Evolutionary conservation across 2,113 vertebrate species (phyloP).

Genomic region (Amblyopsis rosae): DNA sequence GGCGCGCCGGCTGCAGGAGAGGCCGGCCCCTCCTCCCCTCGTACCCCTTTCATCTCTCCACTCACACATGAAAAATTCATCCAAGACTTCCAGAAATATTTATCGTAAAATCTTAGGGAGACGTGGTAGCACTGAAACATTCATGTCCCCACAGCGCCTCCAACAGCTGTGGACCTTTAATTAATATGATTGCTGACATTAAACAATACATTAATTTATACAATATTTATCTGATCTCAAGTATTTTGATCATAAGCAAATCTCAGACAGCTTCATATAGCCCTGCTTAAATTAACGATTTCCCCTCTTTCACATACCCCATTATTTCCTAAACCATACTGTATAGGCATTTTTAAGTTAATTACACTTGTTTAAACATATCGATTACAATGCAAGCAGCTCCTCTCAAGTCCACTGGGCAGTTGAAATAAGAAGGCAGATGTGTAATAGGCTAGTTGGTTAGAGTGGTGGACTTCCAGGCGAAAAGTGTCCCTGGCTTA

Average conservation of each 20-base stretch:
- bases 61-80: conserved; percentile 83
- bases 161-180: conserved; percentile 80
- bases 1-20: conserved; percentile 73
- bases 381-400: too few relatives aligned
- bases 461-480: too few relatives aligned
- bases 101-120: conserved; percentile 82
- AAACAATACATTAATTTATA: conserved; percentile 79
- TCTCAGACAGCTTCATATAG: conserved; percentile 8
- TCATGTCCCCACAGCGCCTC: conserved; percentile 70
- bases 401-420: too few relatives aligned
- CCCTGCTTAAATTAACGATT: too few relatives aligned
- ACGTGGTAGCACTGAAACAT: conserved; percentile 81
- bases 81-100: conserved; percentile 84
- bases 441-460: too few relatives aligned
- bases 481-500: too few relatives aligned
- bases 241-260: conserved; percentile 50
- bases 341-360: too few relatives aligned
- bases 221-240: conserved; percentile 71
- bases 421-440: too few relatives aligned
- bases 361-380: too few relatives aligned
- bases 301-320: conserved; percentile 13
- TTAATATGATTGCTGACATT: conserved; percentile 81
- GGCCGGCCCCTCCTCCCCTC: conserved; percentile 74
- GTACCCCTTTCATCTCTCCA: conserved; percentile 78
- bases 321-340: neutral